Base-by-base conservation (phyloP, 2,888 invertebrate species). In the Clostera curtula region DNA sequence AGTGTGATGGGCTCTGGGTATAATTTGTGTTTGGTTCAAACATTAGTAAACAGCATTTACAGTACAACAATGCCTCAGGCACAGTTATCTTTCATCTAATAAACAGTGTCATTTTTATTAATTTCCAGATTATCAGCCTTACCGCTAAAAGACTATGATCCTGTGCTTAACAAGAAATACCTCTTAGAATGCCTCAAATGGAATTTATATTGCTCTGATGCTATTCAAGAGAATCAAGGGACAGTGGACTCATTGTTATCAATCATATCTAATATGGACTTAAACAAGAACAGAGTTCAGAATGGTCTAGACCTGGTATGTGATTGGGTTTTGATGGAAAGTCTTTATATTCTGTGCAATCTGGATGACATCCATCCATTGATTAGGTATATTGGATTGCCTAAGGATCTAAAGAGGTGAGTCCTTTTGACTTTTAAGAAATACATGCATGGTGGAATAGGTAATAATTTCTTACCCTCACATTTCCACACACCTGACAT, bases 151-250 rank as follows among this genome's bases (percentile, higher is more conserved):
- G 79, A 85, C 29, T 93, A 87, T 65, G 91, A 93, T 59, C 86
- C 89, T 13, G 85, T 87, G 24, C 85, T 93, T 3, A 93, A 94
- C 50, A 82, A 79, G 36, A 88, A 87, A 36, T 90, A 92, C 56
- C 65, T 92, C 25, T 72, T 88, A 34, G 93, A 93, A 68, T 92
- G 92, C 56, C 65, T 93, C 3, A 90, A 90, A 55, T 85, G 87
- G 53, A 77, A 90, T 29, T 66, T 92, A 1, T 69, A 69, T 25
- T 73, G 88, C 19, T 90, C 88, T 53, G 88, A 89, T 52, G 60
- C 65, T 13, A 61, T 65, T 19, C 72, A 77, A 19, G 38, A 42
- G 16, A 16, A 24, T 2, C 25, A 21, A 5, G 34, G 34, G 1
- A 36, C 29, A 5, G 27, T 54, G 9, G 40, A 48, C 4, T 31